Evolutionary conservation across 2,888 invertebrate species (phyloP), one percentile per base, ranked within the genome.

Genomic region (Catocala sponsa): DNA sequence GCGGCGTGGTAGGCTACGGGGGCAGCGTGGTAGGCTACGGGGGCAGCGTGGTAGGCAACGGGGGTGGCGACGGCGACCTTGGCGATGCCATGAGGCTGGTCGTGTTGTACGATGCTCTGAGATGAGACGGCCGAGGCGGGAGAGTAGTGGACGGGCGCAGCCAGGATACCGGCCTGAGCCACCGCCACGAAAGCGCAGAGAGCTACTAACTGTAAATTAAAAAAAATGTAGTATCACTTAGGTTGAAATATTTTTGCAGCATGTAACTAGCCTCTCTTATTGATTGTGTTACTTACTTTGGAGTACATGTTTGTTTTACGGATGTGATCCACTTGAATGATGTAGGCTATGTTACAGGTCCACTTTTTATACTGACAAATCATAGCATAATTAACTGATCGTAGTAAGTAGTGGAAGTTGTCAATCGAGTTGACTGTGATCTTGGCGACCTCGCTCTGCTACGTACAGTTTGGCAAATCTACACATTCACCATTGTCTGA

Each of bases 71-170:
- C 59, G 48, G 76, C 61, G 35, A 74, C 65, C 10, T 72, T 72
- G 35, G 68, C 57, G 44, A 62, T 25, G 84, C 83, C 6, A 79
- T 59, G 12, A 81, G 68, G 64, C 83, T 73, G 81, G 77, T 85
- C 86, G 73, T 83, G 85, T 57, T 88, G 85, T 12, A 87, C 65
- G 46, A 73, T 73, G 61, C 62, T 73, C 47, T 72, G 72, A 6
- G 88, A 88, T 51, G 90, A 90, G 33, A 89, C 85, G 33, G 88
- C 85, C 6, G 75, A 76, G 32, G 88, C 85, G 0, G 81, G 63
- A 0, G 86, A 83, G 74, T 86, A 86, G 74, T 89, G 88, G 11
- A 61, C 76, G 15, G 95, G 61, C 75, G 64, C 91, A 10, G 57
- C 60, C 67, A 51, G 38, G 54, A 63, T 55, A 68, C 65, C 60